These are phyloP conservation scores for Cotesia typhae DNA, from an alignment of 1,140 invertebrate species.

Conservation along the genomic window DNA sequence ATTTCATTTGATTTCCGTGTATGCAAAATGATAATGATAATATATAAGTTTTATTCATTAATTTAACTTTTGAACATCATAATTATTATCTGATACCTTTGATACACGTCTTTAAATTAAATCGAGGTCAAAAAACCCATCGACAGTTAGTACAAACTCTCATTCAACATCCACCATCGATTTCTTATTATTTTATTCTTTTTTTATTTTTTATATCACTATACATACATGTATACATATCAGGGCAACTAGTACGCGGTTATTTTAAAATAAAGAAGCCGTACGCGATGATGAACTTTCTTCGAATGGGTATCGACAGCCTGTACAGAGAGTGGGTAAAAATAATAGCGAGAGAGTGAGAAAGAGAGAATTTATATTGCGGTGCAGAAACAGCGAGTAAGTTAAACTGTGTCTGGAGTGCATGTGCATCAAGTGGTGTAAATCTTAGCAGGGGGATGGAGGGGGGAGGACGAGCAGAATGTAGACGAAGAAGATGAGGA, in stretches of 20 bases:
- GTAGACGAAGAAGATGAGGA: background rate
- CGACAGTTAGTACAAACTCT: slow-evolving; percentile 14
- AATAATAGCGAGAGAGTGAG: too few relatives aligned
- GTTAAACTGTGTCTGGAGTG: too few relatives aligned
- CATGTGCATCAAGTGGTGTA: too few relatives aligned
- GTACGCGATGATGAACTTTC: slow-evolving; percentile 47
- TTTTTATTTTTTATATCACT: background rate
- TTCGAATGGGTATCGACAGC: slow-evolving; percentile 56
- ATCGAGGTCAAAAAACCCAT: slow-evolving; percentile 17
- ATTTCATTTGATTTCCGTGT: too few relatives aligned
- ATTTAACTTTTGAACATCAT: background rate
- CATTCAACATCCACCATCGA: background rate
- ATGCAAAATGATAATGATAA: too few relatives aligned
- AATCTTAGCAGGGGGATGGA: background rate
- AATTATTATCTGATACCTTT: slow-evolving; percentile 10
- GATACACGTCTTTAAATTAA: slow-evolving; percentile 12
- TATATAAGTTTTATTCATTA: background rate
- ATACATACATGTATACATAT: slow-evolving; percentile 19
- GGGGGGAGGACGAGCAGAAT: background rate
- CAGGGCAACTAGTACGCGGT: slow-evolving; percentile 7
- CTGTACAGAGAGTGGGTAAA: slow-evolving; percentile 13
- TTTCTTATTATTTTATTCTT: background rate
- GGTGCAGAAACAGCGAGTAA: background rate
- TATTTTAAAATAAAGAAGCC: slow-evolving; percentile 26
- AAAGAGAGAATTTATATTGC: too few relatives aligned